phyloP scores from a whole-genome alignment of 2,797 vertebrate genomes.

The Cynodonichthys magdalenae region DNA sequence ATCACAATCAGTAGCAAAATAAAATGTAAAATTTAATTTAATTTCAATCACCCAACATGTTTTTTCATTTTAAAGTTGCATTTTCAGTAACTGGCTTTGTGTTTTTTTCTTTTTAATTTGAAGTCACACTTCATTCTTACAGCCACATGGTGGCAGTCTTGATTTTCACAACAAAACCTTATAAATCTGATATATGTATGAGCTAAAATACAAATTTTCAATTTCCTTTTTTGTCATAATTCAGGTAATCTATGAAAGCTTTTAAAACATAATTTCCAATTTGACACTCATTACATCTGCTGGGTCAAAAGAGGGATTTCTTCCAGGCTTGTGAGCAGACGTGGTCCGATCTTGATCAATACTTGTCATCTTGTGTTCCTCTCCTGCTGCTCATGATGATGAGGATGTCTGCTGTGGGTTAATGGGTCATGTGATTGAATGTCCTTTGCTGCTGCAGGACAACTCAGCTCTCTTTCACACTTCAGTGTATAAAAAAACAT shows the following conservation, averaged over 20 bases:
- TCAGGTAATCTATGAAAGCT: conserved; percentile 6
- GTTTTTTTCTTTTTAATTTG: background rate
- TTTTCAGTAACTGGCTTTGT: background rate
- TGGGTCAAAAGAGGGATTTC: background rate
- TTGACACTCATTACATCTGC: conserved; percentile 23
- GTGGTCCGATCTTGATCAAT: conserved; percentile 60
- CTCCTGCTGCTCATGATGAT: conserved; percentile 31
- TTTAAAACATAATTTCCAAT: conserved; percentile 1
- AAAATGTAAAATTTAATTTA: no score
- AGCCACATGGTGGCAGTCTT: conserved; percentile 62
- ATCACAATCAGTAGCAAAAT: no score
- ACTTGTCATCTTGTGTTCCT: conserved; percentile 49
- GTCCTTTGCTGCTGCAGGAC: conserved; percentile 41
- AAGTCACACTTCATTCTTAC: background rate
- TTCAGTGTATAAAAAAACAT: conserved; percentile 6
- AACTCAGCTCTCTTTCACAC: conserved; percentile 4
- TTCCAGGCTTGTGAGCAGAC: conserved; percentile 21
- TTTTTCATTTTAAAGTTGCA: no score
- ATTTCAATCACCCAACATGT: no score
- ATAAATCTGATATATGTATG: background rate
- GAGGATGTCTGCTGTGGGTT: conserved; percentile 57
- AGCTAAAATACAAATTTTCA: conserved; percentile 15
- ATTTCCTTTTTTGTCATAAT: conserved; percentile 8
- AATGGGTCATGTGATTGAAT: conserved; percentile 49
- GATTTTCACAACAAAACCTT: conserved; percentile 19